These are phyloP conservation scores for Cordilura impudica DNA, from an alignment of 2,888 invertebrate genomes.

Conservation along the genomic window DNA sequence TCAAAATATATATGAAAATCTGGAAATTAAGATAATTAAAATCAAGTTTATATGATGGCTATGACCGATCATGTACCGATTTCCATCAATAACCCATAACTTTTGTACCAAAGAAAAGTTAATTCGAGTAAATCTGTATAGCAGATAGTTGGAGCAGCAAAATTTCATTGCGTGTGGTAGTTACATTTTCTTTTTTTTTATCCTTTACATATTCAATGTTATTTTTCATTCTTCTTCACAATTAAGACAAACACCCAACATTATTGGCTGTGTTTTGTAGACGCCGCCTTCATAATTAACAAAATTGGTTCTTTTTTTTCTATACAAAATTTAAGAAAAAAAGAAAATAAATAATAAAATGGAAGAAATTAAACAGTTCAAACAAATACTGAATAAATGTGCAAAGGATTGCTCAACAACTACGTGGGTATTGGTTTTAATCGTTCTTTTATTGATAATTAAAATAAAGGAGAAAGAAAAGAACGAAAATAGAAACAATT, in stretches of 20 bases:
- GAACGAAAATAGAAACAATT: not conserved
- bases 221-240: not conserved
- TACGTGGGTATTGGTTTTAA: constrained; percentile 60
- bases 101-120: too few species aligned
- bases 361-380: not conserved
- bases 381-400: constrained; percentile 4
- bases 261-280: constrained; percentile 12
- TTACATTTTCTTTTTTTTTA: not conserved
- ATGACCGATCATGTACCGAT: too few species aligned
- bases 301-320: constrained; percentile 31
- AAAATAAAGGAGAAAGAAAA: constrained; percentile 25
- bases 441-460: constrained; percentile 61
- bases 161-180: too few species aligned
- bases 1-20: too few species aligned
- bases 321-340: constrained; percentile 24
- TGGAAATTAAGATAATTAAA: too few species aligned
- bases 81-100: too few species aligned
- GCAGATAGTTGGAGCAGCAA: too few species aligned
- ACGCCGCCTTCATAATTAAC: constrained; percentile 58
- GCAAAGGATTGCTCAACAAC: constrained; percentile 52
- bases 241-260: constrained; percentile 36
- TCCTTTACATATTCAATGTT: not conserved
- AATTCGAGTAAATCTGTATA: too few species aligned
- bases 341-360: not conserved
- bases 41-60: too few species aligned